Evolutionary conservation across 2,797 vertebrate genomes (phyloP).

Genomic region (Decapterus maruadsi): DNA sequence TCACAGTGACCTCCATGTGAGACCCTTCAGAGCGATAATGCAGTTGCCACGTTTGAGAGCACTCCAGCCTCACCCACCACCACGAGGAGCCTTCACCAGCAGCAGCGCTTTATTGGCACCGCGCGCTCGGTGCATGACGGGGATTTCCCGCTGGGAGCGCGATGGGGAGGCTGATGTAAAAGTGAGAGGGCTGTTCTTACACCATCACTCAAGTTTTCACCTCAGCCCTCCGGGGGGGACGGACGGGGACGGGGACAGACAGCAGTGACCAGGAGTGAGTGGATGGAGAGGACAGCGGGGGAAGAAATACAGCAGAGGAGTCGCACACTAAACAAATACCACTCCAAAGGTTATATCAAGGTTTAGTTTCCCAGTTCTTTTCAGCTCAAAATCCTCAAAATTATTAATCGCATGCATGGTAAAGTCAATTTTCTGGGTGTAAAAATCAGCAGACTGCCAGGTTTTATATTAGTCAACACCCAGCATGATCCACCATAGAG

Average conservation of each 20-base stretch:
- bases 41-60: slow-evolving; percentile 48
- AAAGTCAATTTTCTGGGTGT: slow-evolving; percentile 3
- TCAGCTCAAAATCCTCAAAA: background rate
- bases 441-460: slow-evolving; percentile 1
- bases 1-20: slow-evolving; percentile 52
- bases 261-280: slow-evolving; percentile 26
- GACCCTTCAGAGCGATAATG: slow-evolving; percentile 46
- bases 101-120: slow-evolving; percentile 52
- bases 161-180: slow-evolving; percentile 69
- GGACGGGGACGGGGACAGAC: slow-evolving; percentile 1
- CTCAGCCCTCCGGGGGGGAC: slow-evolving; percentile 47
- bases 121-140: slow-evolving; percentile 53
- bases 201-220: slow-evolving; percentile 75
- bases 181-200: slow-evolving; percentile 61
- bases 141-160: slow-evolving; percentile 71
- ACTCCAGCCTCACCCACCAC: slow-evolving; percentile 39
- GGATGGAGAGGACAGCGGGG: slow-evolving; percentile 12
- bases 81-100: slow-evolving; percentile 30
- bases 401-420: background rate
- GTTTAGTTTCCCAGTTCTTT: background rate
- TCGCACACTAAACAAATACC: background rate
- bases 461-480: slow-evolving; percentile 29
- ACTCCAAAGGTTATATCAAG: background rate
- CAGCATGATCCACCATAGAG: background rate
- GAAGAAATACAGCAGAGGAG: background rate